Conservation (phyloP, 2,113 vertebrate species). For the Phrynocephalus versicolor region DNA sequence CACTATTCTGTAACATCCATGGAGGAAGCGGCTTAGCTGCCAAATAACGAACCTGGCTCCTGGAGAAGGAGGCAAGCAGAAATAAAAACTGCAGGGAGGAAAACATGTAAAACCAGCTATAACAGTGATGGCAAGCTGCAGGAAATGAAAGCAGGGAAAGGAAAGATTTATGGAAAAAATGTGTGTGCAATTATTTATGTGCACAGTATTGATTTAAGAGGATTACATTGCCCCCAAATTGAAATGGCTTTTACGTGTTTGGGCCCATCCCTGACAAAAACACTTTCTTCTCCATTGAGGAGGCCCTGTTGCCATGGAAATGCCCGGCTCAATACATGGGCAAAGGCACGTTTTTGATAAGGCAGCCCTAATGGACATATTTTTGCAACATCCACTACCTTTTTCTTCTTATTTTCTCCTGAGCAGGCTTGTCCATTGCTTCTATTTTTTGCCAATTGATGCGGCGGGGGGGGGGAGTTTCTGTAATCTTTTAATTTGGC, state of each 20-base stretch:
- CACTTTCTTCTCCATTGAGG: slow-evolving; percentile 69
- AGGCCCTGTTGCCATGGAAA: slow-evolving; percentile 74
- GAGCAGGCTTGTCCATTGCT: slow-evolving; percentile 64
- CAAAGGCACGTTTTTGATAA: slow-evolving; percentile 72
- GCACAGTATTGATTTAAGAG: slow-evolving; percentile 72
- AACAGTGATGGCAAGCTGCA: slow-evolving; percentile 62
- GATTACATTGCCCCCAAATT: slow-evolving; percentile 69
- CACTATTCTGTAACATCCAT: not conserved
- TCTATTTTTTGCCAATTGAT: slow-evolving; percentile 67
- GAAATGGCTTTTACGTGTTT: slow-evolving; percentile 73
- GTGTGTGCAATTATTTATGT: slow-evolving; percentile 68
- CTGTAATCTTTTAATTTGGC: slow-evolving; percentile 74
- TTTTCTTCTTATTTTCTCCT: slow-evolving; percentile 71
- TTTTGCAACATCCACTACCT: slow-evolving; percentile 71
- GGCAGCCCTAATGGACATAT: slow-evolving; percentile 72
- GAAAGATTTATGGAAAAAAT: slow-evolving; percentile 69
- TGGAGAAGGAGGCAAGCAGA: slow-evolving; percentile 13
- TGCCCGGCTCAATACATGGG: slow-evolving; percentile 65
- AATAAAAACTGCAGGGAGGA: slow-evolving; percentile 33
- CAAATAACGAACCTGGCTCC: not conserved
- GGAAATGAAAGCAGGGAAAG: slow-evolving; percentile 68
- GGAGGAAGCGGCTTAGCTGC: slow-evolving; percentile 1
- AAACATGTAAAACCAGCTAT: slow-evolving; percentile 50
- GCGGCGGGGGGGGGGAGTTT: slow-evolving; percentile 71
- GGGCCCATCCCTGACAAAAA: slow-evolving; percentile 73